Evolutionary conservation across 30 jellyfish, hydroid and myxozoan species (phyloP).

Genomic region (Hydractinia echinata): DNA sequence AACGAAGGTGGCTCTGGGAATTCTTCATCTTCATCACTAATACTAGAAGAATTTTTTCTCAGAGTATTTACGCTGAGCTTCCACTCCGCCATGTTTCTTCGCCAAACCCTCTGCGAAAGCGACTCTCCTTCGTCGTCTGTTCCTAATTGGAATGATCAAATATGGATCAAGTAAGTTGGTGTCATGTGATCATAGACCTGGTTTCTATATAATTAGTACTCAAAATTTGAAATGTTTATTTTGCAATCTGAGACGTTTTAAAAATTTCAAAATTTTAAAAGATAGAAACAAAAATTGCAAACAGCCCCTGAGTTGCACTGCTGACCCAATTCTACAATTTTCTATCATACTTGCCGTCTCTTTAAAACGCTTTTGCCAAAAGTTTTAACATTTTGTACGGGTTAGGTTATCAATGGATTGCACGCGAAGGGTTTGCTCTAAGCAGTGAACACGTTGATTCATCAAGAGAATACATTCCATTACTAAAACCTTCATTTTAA

Average conservation of each 20-base stretch:
- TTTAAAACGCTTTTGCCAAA: too few relatives aligned
- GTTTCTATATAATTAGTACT: conserved; percentile 11
- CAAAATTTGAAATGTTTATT: neutral
- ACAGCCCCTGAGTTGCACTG: too few relatives aligned
- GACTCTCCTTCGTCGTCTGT: conserved; percentile 5
- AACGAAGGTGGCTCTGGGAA: conserved; percentile 38
- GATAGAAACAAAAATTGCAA: too few relatives aligned
- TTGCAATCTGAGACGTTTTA: neutral
- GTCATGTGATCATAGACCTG: conserved; percentile 14
- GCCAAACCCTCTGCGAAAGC: neutral
- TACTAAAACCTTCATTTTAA: too few relatives aligned
- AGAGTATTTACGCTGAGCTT: conserved; percentile 19
- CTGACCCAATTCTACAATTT: too few relatives aligned
- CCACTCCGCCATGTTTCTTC: conserved; percentile 43
- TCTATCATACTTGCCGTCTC: too few relatives aligned
- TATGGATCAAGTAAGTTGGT: neutral
- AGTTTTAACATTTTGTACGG: too few relatives aligned
- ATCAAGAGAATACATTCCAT: too few relatives aligned
- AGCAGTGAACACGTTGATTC: too few relatives aligned
- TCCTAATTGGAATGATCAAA: conserved; percentile 4
- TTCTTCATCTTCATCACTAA: conserved; percentile 10
- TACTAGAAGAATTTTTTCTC: neutral
- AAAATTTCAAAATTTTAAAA: too few relatives aligned
- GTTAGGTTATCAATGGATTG: too few relatives aligned
- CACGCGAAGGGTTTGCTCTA: too few relatives aligned